A percentile compares a stretch with the other conserved stretches of the same genome.
These are phyloP conservation scores for Penaeus japonicus DNA, from an alignment of 1,140 invertebrate species.

Conservation along the genomic window DNA sequence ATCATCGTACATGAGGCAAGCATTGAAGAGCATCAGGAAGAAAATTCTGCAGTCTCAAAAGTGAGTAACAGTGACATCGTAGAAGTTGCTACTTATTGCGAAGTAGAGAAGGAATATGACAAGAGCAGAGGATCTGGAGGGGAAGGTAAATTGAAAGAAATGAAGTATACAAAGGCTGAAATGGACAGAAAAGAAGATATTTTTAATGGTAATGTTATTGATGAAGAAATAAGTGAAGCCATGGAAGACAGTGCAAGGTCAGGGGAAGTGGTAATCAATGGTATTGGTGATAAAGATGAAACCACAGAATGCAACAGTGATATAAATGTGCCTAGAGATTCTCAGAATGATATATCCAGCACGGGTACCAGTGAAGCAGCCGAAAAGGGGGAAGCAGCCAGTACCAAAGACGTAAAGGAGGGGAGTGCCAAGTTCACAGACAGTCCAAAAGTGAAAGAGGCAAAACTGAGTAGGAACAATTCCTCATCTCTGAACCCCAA, in stretches of 20 bases:
- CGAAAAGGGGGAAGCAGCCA: background rate
- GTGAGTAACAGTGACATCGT: background rate
- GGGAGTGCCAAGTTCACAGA: background rate
- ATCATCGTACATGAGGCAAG: constrained; percentile 34
- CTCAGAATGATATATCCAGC: too few relatives aligned
- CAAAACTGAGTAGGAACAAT: too few relatives aligned
- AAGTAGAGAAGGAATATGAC: background rate
- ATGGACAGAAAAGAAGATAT: background rate
- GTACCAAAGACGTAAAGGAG: background rate
- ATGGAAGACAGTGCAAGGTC: background rate
- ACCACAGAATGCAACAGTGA: background rate
- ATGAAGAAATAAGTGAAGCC: constrained; percentile 3
- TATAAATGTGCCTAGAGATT: too few relatives aligned
- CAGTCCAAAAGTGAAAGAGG: background rate
- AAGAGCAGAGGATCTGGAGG: background rate
- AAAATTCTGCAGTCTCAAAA: background rate
- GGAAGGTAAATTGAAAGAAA: background rate
- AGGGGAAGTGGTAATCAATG: background rate
- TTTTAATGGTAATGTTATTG: constrained; percentile 1
- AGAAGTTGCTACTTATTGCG: background rate
- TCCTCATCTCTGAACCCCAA: too few relatives aligned
- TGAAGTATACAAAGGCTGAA: background rate
- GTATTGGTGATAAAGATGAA: background rate
- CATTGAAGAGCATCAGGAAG: constrained; percentile 33
- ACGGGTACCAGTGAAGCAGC: too few relatives aligned